Conservation (phyloP, 2,113 vertebrate species). For the Struthidea cinerea region DNA sequence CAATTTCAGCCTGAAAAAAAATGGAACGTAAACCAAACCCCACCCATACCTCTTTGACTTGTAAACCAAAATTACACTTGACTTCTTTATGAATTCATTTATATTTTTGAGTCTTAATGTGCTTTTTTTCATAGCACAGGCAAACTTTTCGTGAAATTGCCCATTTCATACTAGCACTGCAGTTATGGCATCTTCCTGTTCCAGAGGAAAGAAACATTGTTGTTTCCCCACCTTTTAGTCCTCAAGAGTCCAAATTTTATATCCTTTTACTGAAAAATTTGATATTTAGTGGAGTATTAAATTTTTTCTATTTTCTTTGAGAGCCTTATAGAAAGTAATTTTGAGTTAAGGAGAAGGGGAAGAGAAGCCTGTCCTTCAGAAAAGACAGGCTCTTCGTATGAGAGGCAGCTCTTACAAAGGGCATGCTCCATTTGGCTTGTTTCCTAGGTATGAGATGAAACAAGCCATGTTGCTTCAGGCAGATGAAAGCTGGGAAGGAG, state of each 20-base stretch:
- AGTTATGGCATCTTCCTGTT: not conserved
- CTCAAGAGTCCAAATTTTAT: not conserved
- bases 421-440: conserved; percentile 17
- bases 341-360: not conserved
- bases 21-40: not conserved
- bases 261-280: not conserved
- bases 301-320: not conserved
- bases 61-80: not conserved
- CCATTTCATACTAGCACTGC: not conserved
- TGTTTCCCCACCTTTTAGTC: not conserved
- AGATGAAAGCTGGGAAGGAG: conserved; percentile 34
- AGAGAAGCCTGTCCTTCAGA: not conserved
- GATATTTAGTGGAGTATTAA: not conserved
- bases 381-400: not conserved
- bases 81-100: not conserved
- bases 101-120: not conserved
- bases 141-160: not conserved
- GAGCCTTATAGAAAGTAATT: not conserved
- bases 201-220: not conserved
- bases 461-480: conserved; percentile 19
- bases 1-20: not conserved
- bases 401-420: not conserved
- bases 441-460: conserved; percentile 32
- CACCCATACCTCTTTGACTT: not conserved
- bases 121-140: not conserved